These are phyloP conservation scores for Drosophila kambysellisi DNA, from an alignment of 2,888 invertebrate genomes.

Conservation along the genomic window DNA sequence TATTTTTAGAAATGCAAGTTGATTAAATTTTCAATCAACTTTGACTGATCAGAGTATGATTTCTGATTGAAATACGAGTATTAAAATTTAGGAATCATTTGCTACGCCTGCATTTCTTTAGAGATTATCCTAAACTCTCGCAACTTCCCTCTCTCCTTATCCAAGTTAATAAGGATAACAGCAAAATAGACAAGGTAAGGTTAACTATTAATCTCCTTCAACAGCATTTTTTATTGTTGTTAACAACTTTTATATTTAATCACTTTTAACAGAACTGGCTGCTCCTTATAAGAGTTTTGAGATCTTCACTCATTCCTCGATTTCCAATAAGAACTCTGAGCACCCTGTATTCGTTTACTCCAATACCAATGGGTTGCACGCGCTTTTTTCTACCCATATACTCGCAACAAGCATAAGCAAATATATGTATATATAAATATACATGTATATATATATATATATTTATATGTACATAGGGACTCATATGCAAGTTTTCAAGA, in stretches of 20 bases:
- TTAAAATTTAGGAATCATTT: neutral
- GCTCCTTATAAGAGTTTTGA: neutral
- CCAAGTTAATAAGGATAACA: neutral
- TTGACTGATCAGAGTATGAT: neutral
- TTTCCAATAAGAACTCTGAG: neutral
- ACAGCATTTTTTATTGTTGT: neutral
- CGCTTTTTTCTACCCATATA: constrained; percentile 21
- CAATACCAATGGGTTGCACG: constrained; percentile 22
- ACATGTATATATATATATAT: neutral
- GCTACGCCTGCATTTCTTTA: neutral
- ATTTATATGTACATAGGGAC: constrained; percentile 5
- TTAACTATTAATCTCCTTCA: neutral
- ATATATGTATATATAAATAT: neutral
- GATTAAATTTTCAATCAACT: neutral
- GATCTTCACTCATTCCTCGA: too few relatives aligned
- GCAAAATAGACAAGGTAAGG: too few relatives aligned
- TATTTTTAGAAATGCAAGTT: neutral
- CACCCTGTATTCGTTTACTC: constrained; percentile 51
- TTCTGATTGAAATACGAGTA: neutral
- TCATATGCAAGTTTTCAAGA: constrained; percentile 72
- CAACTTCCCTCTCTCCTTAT: neutral
- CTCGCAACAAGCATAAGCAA: neutral
- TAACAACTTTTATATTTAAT: neutral
- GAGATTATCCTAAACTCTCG: neutral
- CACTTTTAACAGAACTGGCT: neutral